A percentile compares a stretch with the other conserved stretches of the same genome.
phyloP scores from a whole-genome alignment of 2,888 invertebrate species.

The Euphydryas editha region DNA sequence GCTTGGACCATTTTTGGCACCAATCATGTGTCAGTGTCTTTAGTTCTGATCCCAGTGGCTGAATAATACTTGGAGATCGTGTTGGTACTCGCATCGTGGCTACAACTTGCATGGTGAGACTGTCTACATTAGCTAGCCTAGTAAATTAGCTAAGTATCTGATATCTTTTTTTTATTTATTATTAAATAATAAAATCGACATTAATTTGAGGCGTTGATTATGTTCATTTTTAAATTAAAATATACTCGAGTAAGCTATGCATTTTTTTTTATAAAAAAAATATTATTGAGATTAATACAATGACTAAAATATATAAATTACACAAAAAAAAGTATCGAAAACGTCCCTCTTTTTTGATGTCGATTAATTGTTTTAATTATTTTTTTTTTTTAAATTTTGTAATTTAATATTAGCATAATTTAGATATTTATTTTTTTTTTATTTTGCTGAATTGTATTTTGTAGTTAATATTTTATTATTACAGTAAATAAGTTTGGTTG shows the following conservation, averaged over 20 bases:
- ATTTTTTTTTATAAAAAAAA: no score
- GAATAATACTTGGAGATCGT: conserved; percentile 94
- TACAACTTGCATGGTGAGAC: conserved; percentile 72
- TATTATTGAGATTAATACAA: no score
- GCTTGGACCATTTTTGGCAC: not conserved
- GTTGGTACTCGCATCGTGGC: conserved; percentile 61
- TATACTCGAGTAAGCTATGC: not conserved
- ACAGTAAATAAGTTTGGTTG: no score
- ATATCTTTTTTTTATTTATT: conserved; percentile 12
- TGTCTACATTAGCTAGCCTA: conserved; percentile 42
- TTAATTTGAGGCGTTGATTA: no score
- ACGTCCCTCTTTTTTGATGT: not conserved
- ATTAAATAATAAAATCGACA: not conserved
- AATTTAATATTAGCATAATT: not conserved
- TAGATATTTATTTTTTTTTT: no score
- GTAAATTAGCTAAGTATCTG: conserved; percentile 32
- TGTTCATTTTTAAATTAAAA: not conserved
- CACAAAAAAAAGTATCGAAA: not conserved
- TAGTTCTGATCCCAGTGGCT: conserved; percentile 89
- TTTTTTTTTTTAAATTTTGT: no score
- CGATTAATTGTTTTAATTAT: no score
- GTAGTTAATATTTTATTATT: no score
- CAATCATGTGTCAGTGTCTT: conserved; percentile 47
- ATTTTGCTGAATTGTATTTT: no score
- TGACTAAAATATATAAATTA: not conserved